Base-by-base conservation (phyloP, 2,113 vertebrate species). In the Prinia subflava region DNA sequence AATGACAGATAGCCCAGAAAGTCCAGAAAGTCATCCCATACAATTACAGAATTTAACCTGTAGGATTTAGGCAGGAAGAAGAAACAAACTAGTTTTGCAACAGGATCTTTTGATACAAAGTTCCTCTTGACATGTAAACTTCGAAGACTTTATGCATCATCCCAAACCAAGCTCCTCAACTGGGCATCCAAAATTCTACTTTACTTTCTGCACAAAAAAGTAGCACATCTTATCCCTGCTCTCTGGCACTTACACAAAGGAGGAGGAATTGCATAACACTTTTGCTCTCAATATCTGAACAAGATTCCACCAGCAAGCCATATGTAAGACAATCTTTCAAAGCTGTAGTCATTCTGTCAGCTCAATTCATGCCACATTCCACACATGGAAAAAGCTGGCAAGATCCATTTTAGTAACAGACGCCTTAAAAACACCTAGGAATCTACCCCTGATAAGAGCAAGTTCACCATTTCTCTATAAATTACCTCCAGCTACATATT, bases 1-100 rank as follows among this genome's bases (percentile, higher is more conserved):
- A 35, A 18, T 0, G 0, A 56, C 31, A 63, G 13, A 35, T 0
- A 76, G 37, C 31, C 44, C 19, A 9, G 11, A n/a, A n/a, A 55
- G 23, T 15, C 42, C 15, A 59, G 30, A 59, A 78, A 82, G 27
- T 67, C 12, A 62, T 27, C 52, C 52, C 4, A 1, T 6, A 13
- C 22, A 68, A 22, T 35, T 33, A 63, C 22, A 39, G n/a, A 64
- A 87, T 30, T 49, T 67, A 35, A 67, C 21, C 35, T 27, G 9
- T 18, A 68, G 27, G 37, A 44, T 44, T 86, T 52, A 86, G 82
- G 52, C 33, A 87, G 37, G 15, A 35, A 50, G 23, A 77, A 59
- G 21, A 67, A 89, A 91, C 25, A 63, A 83, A 75, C 16, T 27
- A 15, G 35, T 67, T 87, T 76, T 37, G 46, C 42, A 74, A 35